Evolutionary conservation across 2,888 invertebrate genomes (phyloP).

Genomic region (Apantesis nais): DNA sequence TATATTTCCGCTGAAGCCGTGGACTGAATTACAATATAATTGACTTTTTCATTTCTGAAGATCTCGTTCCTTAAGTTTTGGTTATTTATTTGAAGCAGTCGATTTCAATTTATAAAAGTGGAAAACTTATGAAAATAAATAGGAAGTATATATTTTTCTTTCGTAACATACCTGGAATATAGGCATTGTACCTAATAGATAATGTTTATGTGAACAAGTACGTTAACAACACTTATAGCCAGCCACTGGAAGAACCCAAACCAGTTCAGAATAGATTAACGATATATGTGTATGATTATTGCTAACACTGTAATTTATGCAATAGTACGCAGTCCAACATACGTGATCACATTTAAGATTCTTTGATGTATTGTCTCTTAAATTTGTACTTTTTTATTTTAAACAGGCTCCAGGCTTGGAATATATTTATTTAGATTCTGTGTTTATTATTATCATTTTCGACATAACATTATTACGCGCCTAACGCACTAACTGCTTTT

Average conservation of each 20-base stretch:
- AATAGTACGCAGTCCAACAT: neutral
- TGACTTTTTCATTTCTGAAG: neutral
- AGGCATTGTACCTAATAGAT: neutral
- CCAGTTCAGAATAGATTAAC: neutral
- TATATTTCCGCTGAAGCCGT: slow-evolving; percentile 4
- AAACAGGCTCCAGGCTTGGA: no score
- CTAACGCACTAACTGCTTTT: no score
- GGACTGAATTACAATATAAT: slow-evolving; percentile 10
- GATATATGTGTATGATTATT: neutral
- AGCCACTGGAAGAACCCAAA: neutral
- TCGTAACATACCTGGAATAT: neutral
- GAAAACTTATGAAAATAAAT: neutral
- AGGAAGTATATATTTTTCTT: neutral
- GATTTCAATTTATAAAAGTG: neutral
- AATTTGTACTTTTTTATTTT: neutral
- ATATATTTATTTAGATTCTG: no score
- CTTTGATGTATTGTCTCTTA: neutral
- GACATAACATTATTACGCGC: no score
- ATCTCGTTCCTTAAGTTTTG: slow-evolving; percentile 2
- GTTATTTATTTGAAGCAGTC: neutral
- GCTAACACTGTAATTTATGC: neutral
- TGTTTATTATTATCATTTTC: no score
- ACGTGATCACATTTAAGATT: neutral
- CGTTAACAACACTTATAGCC: neutral
- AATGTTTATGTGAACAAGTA: neutral